Evolutionary conservation across 1,140 invertebrate species (phyloP).

Genomic region (Drosophila saltans): DNA sequence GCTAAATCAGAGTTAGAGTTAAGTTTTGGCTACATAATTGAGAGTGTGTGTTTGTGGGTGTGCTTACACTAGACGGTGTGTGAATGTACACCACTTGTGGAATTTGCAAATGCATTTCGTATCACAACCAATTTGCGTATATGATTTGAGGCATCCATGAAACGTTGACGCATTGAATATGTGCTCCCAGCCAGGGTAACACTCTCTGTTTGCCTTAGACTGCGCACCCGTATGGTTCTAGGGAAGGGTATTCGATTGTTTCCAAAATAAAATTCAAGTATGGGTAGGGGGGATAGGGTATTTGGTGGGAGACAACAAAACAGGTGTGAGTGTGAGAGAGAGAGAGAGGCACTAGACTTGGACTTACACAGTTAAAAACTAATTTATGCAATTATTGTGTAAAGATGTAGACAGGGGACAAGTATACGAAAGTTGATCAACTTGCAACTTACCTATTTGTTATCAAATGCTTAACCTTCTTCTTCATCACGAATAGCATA

Average conservation of each 20-base stretch:
- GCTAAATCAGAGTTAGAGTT: neutral
- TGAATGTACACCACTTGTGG: conserved; percentile 59
- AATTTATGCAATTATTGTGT: no score
- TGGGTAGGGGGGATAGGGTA: neutral
- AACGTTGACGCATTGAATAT: conserved; percentile 70
- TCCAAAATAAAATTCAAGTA: no score
- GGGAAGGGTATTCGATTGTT: conserved; percentile 4
- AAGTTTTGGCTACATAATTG: no score
- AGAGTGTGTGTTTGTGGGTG: neutral
- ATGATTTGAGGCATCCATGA: conserved; percentile 74
- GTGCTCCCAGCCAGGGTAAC: conserved; percentile 58
- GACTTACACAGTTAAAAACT: conserved; percentile 9
- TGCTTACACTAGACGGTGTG: conserved; percentile 63
- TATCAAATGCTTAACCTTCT: conserved; percentile 84
- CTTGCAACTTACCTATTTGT: conserved; percentile 82
- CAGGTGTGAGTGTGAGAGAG: neutral
- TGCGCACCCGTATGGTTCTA: conserved; percentile 75
- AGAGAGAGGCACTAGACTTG: neutral
- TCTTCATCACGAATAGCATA: conserved; percentile 86
- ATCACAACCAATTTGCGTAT: conserved; percentile 76
- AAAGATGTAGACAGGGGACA: neutral
- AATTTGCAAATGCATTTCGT: conserved; percentile 70
- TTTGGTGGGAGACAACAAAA: conserved; percentile 26
- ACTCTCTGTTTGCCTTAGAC: conserved; percentile 74
- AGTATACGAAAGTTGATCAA: neutral